Conservation (phyloP, 2,888 invertebrate species). For the Laothoe populi region DNA sequence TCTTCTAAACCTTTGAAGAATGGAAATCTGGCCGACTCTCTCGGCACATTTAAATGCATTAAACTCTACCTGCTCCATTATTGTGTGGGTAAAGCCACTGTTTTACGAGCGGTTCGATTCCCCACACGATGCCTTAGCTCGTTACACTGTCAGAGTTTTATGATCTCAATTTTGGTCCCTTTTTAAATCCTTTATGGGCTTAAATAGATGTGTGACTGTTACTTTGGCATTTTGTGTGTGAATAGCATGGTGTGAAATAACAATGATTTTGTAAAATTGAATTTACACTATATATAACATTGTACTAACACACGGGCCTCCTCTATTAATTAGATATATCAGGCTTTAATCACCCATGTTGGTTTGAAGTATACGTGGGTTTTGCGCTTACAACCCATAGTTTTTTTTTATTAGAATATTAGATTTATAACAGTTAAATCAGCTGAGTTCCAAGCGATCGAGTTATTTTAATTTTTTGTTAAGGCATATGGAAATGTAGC, state of each 20-base stretch:
- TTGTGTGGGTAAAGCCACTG: constrained; percentile 40
- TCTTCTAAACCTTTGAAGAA: neutral
- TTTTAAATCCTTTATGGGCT: constrained; percentile 18
- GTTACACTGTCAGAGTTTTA: constrained; percentile 34
- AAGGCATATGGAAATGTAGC: too few species aligned
- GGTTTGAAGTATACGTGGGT: too few species aligned
- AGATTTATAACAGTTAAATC: too few species aligned
- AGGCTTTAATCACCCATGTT: too few species aligned
- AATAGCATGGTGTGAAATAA: neutral
- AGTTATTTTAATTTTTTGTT: too few species aligned
- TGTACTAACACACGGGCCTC: too few species aligned
- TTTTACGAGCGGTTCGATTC: constrained; percentile 47
- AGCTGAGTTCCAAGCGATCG: too few species aligned
- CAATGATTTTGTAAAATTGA: neutral
- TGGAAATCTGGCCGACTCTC: constrained; percentile 8
- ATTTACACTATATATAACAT: neutral
- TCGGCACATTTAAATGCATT: constrained; percentile 59
- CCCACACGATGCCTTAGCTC: constrained; percentile 37
- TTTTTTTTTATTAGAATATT: too few species aligned
- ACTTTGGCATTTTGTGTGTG: neutral
- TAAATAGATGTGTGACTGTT: neutral
- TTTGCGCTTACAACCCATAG: too few species aligned
- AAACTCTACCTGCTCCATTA: constrained; percentile 55
- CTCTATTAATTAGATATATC: too few species aligned
- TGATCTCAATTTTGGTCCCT: constrained; percentile 25